Conservation (phyloP, 1,140 invertebrate genomes). For the Zaprionus camerounensis region DNA sequence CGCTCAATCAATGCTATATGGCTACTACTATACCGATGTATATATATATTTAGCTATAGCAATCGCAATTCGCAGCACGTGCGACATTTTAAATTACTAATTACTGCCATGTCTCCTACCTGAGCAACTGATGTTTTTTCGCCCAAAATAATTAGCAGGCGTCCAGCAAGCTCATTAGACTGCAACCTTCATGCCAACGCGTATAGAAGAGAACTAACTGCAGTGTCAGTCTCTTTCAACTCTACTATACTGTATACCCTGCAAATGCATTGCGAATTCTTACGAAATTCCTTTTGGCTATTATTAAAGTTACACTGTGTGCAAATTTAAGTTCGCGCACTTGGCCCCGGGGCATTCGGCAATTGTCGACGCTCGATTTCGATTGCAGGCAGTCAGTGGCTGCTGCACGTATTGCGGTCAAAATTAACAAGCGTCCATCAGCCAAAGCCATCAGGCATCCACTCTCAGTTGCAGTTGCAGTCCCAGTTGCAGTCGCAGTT, state of each 20-base stretch:
- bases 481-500: conserved; percentile 28
- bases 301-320: conserved; percentile 5
- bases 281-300: background rate
- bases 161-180: conserved; percentile 21
- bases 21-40: background rate
- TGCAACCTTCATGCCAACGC: background rate
- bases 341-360: conserved; percentile 7
- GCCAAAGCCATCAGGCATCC: conserved; percentile 17
- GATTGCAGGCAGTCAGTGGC: conserved; percentile 44
- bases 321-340: conserved; percentile 20
- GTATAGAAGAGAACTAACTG: background rate
- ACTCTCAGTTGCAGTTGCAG: background rate
- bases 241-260: background rate
- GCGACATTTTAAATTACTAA: conserved; percentile 80
- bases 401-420: conserved; percentile 68
- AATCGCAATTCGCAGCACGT: conserved; percentile 66
- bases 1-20: conserved; percentile 68
- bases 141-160: conserved; percentile 59
- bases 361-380: conserved; percentile 18
- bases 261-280: background rate
- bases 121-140: conserved; percentile 25
- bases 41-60: conserved; percentile 2
- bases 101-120: conserved; percentile 64
- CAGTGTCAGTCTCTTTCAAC: background rate
- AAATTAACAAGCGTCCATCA: conserved; percentile 62